phyloP scores from a whole-genome alignment of 2,888 invertebrate species.

The Nephrotoma flavescens region DNA sequence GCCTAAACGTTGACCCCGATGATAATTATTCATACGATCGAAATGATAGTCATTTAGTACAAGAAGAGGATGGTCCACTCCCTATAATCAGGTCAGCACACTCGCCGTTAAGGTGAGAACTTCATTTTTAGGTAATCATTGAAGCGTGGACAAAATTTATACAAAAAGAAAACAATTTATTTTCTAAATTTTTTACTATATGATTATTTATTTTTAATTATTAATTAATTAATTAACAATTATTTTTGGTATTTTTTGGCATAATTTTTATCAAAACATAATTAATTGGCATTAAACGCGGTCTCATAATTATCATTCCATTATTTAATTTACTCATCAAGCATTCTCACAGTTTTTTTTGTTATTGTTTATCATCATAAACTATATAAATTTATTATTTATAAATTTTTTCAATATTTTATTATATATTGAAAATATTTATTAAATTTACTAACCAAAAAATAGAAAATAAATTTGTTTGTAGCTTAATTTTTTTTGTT shows the following conservation, averaged over 20 bases:
- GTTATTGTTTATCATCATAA: background rate
- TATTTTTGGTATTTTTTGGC: background rate
- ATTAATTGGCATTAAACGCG: background rate
- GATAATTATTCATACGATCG: conserved; percentile 21
- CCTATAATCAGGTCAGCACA: conserved; percentile 16
- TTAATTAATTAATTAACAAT: background rate
- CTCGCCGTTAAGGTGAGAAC: conserved; percentile 29
- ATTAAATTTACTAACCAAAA: background rate
- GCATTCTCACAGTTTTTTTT: background rate
- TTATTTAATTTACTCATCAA: background rate
- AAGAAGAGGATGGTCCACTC: conserved; percentile 5
- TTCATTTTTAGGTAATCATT: conserved; percentile 14
- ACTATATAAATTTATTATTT: background rate
- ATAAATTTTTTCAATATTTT: background rate
- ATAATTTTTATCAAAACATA: background rate
- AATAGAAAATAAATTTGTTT: background rate
- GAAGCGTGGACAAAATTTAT: conserved; percentile 1
- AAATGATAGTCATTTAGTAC: conserved; percentile 23
- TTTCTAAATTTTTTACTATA: background rate
- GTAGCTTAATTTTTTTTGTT: background rate
- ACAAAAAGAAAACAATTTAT: background rate
- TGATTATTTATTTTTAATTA: background rate
- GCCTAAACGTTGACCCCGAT: conserved; percentile 21
- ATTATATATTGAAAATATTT: background rate
- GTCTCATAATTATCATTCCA: background rate